phyloP scores from a whole-genome alignment of 2,113 vertebrate species.

The Girardinichthys multiradiatus region DNA sequence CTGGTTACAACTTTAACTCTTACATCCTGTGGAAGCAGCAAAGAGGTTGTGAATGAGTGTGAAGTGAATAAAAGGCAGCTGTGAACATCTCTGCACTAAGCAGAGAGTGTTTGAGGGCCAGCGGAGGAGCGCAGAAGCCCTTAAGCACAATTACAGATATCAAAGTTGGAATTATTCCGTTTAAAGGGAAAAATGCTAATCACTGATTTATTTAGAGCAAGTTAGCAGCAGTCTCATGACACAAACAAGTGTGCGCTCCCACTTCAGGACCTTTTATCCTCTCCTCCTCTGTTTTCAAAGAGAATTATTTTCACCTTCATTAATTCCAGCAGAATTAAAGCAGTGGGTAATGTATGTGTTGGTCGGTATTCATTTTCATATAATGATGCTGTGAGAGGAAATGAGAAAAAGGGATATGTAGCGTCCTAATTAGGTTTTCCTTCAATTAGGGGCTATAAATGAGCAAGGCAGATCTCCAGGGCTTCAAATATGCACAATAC shows the following conservation, averaged over 20 bases:
- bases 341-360: constrained; percentile 53
- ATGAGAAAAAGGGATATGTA: constrained; percentile 36
- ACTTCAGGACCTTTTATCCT: constrained; percentile 46
- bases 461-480: constrained; percentile 11
- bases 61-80: neutral
- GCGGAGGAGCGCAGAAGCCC: constrained; percentile 39
- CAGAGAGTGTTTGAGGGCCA: neutral
- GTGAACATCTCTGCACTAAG: neutral
- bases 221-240: constrained; percentile 59
- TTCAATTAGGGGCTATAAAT: constrained; percentile 50
- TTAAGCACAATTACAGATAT: constrained; percentile 73
- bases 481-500: neutral
- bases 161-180: constrained; percentile 76
- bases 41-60: neutral
- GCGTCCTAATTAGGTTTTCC: constrained; percentile 50
- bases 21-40: neutral
- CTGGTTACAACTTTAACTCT: neutral
- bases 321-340: constrained; percentile 53
- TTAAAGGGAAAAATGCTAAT: constrained; percentile 67
- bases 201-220: constrained; percentile 63
- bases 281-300: constrained; percentile 37
- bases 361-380: constrained; percentile 59
- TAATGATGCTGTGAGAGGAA: constrained; percentile 55
- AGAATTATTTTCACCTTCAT: constrained; percentile 62
- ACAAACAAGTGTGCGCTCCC: constrained; percentile 7